phyloP scores from a whole-genome alignment of 2,113 vertebrate species.

The Sclerurus mexicanus region DNA sequence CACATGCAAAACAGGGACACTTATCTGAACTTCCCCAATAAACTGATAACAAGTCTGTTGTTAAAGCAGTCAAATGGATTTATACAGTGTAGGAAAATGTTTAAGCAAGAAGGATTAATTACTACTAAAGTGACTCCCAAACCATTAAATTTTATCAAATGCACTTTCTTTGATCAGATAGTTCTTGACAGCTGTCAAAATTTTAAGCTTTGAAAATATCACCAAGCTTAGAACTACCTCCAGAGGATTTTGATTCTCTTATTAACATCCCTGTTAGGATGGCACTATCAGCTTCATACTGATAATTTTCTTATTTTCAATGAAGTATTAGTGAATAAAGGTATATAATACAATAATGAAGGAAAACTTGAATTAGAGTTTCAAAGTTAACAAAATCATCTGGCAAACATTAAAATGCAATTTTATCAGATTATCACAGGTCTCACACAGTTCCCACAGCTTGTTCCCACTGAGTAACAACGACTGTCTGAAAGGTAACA shows the following conservation, averaged over 20 bases:
- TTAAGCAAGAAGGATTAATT: conserved; percentile 34
- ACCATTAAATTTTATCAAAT: conserved; percentile 31
- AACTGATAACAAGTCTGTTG: background rate
- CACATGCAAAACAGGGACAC: background rate
- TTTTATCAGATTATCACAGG: conserved; percentile 26
- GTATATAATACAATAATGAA: background rate
- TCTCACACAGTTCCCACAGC: background rate
- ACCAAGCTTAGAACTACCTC: background rate
- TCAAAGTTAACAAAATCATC: conserved; percentile 41
- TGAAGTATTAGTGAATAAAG: background rate
- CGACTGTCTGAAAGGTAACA: conserved; percentile 44
- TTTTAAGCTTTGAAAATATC: conserved; percentile 44
- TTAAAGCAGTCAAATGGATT: conserved; percentile 9
- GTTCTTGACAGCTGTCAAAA: conserved; percentile 42
- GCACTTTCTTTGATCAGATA: background rate
- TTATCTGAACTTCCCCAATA: background rate
- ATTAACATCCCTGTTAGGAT: background rate
- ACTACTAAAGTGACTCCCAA: conserved; percentile 9
- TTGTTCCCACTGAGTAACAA: conserved; percentile 57
- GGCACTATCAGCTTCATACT: background rate
- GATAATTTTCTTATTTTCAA: background rate
- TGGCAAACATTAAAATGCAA: conserved; percentile 46
- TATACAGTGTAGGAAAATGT: background rate
- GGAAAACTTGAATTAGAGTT: conserved; percentile 6
- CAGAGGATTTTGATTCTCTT: conserved; percentile 9